Evolutionary conservation across 2,888 invertebrate species (phyloP).

Genomic region (Acleris literana): DNA sequence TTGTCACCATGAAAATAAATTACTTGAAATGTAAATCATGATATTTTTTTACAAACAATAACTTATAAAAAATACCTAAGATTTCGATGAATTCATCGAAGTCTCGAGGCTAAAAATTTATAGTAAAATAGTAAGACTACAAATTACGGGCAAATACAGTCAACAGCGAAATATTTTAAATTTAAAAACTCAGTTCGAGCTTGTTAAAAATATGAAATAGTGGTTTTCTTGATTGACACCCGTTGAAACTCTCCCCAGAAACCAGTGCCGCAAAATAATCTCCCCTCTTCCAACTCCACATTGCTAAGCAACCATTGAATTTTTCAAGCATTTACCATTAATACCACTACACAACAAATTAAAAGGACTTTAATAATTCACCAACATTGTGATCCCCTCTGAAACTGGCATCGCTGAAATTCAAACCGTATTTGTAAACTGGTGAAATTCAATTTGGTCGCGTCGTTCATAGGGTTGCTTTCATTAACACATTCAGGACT

Average conservation of each 20-base stretch:
- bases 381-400: constrained; percentile 35
- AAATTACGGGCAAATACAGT: too few species aligned
- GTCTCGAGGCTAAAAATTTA: too few species aligned
- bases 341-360: constrained; percentile 38
- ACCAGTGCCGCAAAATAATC: constrained; percentile 4
- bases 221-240: too few species aligned
- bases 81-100: too few species aligned
- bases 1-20: too few species aligned
- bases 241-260: neutral
- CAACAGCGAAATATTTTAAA: too few species aligned
- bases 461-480: constrained; percentile 45
- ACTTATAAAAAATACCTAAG: too few species aligned
- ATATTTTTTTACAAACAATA: too few species aligned
- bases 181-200: too few species aligned
- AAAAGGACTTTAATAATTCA: constrained; percentile 39
- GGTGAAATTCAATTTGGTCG: constrained; percentile 2
- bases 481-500: constrained; percentile 43
- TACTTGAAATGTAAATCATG: too few species aligned
- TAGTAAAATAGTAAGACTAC: too few species aligned
- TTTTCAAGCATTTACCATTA: constrained; percentile 26
- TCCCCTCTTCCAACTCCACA: constrained; percentile 5
- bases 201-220: too few species aligned
- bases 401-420: neutral
- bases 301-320: constrained; percentile 33
- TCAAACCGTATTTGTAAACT: neutral